Evolutionary conservation across 2,113 vertebrate genomes (phyloP), one percentile per base, ranked within the genome.

Genomic region (Scalopus aquaticus): DNA sequence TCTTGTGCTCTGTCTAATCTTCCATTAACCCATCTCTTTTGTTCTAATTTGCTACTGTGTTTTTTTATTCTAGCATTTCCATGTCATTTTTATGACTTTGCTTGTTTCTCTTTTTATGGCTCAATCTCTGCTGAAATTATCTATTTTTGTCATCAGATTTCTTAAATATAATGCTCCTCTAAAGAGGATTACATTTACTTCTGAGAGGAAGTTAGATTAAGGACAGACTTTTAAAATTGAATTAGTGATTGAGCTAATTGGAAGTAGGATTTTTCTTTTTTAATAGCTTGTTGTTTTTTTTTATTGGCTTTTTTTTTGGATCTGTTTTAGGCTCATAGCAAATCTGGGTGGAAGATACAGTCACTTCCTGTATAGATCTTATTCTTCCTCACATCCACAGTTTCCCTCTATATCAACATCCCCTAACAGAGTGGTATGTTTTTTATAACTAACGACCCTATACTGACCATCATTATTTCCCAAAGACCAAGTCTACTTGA

Each of bases 261-360:
- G 60, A 88, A 82, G 65, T 1, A 94, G 3, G 3, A 22, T 73
- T 93, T 89, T 92, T 6, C 37, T 74, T 82, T 93, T 84, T 84
- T 39, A 49, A 90, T 37, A 46, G 5, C 5, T 49, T n/a, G 26
- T 65, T 78, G 28, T n/a, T 79, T 46, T 32, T n/a, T 67, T 83
- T 22, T 64, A 12, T 93, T 20, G 58, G 17, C 37, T 6, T 67
- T 60, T 56, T 67, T 88, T 85, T 64, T 60, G 60, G 72, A 78
- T 51, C 6, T 35, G 17, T 78, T 46, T 90, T 78, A 51, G 42
- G 28, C 42, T 84, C 79, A 84, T 49, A 70, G 32, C 49, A 70
- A 72, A 85, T 58, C 28, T 70, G 56, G 77, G 54, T 70, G 4
- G 35, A 70, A 62, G 9, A 28, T 39, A 11, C 62, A 62, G 80